These are phyloP conservation scores for Trachelipus rathkii DNA, from an alignment of 1,140 invertebrate genomes.

Conservation along the genomic window DNA sequence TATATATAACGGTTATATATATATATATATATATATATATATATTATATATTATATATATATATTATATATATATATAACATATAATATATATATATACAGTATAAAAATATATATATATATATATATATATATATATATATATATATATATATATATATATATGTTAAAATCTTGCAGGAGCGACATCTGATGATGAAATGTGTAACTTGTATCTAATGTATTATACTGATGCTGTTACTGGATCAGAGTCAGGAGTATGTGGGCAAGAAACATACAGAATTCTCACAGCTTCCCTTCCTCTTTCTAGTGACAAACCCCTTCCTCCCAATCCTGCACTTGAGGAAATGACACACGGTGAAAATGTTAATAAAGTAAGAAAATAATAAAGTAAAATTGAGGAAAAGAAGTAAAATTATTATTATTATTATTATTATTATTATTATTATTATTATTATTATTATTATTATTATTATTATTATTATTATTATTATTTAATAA, in stretches of 20 bases:
- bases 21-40: neutral
- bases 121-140: neutral
- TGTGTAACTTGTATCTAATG: conserved; percentile 69
- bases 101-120: neutral
- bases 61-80: neutral
- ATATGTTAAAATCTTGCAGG: conserved; percentile 47
- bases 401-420: too few relatives aligned
- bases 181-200: conserved; percentile 60
- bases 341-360: conserved; percentile 51
- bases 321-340: conserved; percentile 52
- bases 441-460: too few relatives aligned
- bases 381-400: too few relatives aligned
- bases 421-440: too few relatives aligned
- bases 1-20: too few relatives aligned
- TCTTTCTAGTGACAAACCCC: conserved; percentile 49
- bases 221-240: conserved; percentile 55
- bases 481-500: too few relatives aligned
- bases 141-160: neutral
- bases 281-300: conserved; percentile 47
- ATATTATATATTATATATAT: neutral
- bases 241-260: conserved; percentile 38
- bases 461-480: too few relatives aligned
- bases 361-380: conserved; percentile 34
- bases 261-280: conserved; percentile 34
- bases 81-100: neutral